A percentile compares a stretch with the other conserved stretches of the same genome.
These are phyloP conservation scores for Dicerorhinus sumatrensis DNA, from an alignment of 2,113 vertebrate species.

Conservation along the genomic window DNA sequence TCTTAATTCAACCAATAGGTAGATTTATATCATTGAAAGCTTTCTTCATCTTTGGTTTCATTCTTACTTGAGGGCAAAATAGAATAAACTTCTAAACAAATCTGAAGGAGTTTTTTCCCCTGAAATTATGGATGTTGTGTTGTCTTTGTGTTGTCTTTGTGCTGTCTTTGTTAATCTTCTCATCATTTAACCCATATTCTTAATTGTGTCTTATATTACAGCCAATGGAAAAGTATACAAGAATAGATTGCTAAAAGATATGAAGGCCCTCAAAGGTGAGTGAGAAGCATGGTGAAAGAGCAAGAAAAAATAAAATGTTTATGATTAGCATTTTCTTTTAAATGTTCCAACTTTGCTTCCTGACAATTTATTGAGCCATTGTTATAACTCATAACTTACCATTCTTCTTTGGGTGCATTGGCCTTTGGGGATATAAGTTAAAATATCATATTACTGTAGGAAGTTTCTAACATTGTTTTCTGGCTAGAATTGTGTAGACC, in stretches of 20 bases:
- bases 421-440: background rate
- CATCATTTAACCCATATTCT: background rate
- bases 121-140: background rate
- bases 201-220: slow-evolving; percentile 26
- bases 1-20: background rate
- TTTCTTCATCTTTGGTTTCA: slow-evolving; percentile 37
- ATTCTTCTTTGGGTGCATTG: background rate
- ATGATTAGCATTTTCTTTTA: slow-evolving; percentile 23
- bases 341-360: background rate
- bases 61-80: background rate
- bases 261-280: slow-evolving; percentile 65
- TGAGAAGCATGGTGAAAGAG: background rate
- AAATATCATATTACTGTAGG: background rate
- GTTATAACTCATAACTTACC: background rate
- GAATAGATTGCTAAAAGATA: background rate
- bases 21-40: background rate
- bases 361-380: background rate
- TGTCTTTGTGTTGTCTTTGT: background rate
- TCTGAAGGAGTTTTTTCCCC: background rate
- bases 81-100: slow-evolving; percentile 39
- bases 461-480: background rate
- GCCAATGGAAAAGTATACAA: slow-evolving; percentile 42
- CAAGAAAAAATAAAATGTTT: background rate
- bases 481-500: background rate
- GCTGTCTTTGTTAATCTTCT: background rate